These are phyloP conservation scores for Cyclina sinensis DNA, from an alignment of 1,140 invertebrate species.

Conservation along the genomic window DNA sequence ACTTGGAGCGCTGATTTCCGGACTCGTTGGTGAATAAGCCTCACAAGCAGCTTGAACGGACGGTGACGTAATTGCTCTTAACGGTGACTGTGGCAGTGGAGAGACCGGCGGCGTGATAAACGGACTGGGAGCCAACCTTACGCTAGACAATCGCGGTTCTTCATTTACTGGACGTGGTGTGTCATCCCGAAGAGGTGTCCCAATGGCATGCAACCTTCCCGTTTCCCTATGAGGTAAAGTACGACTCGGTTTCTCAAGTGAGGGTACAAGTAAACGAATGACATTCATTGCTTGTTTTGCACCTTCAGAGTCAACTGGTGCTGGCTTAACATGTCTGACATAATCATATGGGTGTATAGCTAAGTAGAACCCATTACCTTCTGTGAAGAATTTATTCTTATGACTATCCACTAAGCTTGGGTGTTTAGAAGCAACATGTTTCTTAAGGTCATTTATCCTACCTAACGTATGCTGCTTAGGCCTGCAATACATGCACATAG, in stretches of 20 bases:
- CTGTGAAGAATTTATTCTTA: background rate
- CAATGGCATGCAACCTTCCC: background rate
- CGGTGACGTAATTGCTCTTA: background rate
- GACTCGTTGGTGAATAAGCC: background rate
- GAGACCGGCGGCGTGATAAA: background rate
- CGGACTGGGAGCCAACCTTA: background rate
- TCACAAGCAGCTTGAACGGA: background rate
- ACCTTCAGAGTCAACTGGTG: background rate
- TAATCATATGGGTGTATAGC: background rate
- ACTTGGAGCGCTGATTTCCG: no score
- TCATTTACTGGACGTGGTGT: no score
- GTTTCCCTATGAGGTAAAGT: background rate
- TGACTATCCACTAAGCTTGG: background rate
- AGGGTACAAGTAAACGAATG: background rate
- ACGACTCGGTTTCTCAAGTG: background rate
- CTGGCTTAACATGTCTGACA: background rate
- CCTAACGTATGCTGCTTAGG: background rate
- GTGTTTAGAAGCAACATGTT: background rate
- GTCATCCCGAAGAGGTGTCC: background rate
- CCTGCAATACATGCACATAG: background rate
- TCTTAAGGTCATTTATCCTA: background rate
- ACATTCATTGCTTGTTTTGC: background rate
- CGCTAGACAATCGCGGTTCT: background rate
- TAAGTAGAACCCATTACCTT: background rate
- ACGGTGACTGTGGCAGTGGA: background rate